Conservation (phyloP, 2,113 vertebrate genomes). For the Plecotus auritus region DNA sequence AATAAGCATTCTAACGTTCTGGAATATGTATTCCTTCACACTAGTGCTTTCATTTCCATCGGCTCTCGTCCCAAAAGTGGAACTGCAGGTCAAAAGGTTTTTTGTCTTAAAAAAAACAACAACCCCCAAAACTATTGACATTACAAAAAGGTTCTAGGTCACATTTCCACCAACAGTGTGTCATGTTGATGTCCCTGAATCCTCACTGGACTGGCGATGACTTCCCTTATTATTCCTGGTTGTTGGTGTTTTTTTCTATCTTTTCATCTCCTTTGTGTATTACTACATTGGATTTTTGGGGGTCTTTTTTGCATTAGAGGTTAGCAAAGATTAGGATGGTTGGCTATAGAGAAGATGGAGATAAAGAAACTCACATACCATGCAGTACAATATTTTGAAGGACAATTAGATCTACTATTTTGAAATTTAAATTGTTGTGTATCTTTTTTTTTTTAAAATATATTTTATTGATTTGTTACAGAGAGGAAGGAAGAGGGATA, state of each 20-base stretch:
- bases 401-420: background rate
- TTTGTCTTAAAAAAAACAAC: background rate
- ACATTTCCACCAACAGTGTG: background rate
- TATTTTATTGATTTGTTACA: too few relatives aligned
- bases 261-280: background rate
- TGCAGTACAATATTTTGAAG: background rate
- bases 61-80: background rate
- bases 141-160: background rate
- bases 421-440: background rate
- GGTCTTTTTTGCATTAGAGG: background rate
- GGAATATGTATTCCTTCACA: background rate
- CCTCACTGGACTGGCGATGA: background rate
- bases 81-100: background rate
- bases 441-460: too few relatives aligned
- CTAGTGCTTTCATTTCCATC: background rate
- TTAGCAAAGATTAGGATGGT: background rate
- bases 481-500: too few relatives aligned
- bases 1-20: background rate
- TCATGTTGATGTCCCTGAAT: background rate
- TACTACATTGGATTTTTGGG: background rate
- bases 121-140: background rate
- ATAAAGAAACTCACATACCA: background rate
- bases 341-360: background rate
- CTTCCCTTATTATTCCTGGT: background rate
- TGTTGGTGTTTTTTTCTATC: background rate